Percentiles rank a stretch among this genome's conserved stretches.
Evolutionary conservation across 1,140 invertebrate genomes (phyloP).

Genomic region (Cyclargus thomasi): DNA sequence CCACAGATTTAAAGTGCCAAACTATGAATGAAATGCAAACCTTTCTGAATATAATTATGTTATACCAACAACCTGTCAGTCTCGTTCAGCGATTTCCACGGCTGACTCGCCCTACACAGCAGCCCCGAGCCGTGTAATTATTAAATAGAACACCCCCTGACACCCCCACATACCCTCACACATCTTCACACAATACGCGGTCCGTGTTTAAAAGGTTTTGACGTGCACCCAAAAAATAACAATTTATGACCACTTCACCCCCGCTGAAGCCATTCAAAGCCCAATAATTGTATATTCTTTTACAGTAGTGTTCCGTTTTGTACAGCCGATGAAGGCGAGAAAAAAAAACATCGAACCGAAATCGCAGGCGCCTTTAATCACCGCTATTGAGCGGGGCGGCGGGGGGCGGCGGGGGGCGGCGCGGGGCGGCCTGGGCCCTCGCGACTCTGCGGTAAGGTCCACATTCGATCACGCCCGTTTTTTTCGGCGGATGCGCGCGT

Average conservation of each 20-base stretch:
- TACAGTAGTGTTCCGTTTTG: slow-evolving; percentile 72
- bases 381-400: slow-evolving; percentile 66
- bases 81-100: neutral
- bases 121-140: slow-evolving; percentile 53
- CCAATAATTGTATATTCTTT: slow-evolving; percentile 75
- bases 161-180: slow-evolving; percentile 49
- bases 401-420: no score
- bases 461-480: slow-evolving; percentile 57
- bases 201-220: slow-evolving; percentile 66
- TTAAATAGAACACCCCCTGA: slow-evolving; percentile 46
- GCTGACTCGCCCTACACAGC: neutral
- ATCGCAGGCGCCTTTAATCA: slow-evolving; percentile 75
- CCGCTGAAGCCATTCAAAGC: slow-evolving; percentile 72
- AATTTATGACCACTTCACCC: slow-evolving; percentile 73
- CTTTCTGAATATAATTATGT: slow-evolving; percentile 14
- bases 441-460: slow-evolving; percentile 61
- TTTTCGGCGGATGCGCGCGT: slow-evolving; percentile 73
- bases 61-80: neutral
- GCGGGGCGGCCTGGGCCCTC: slow-evolving; percentile 48
- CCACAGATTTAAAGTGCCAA: neutral
- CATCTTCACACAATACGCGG: slow-evolving; percentile 52
- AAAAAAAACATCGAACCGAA: slow-evolving; percentile 73
- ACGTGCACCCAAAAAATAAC: slow-evolving; percentile 60
- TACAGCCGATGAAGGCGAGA: slow-evolving; percentile 61
- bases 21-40: slow-evolving; percentile 17